phyloP scores from a whole-genome alignment of 2,888 invertebrate species.

The Onthophagus sagittarius region DNA sequence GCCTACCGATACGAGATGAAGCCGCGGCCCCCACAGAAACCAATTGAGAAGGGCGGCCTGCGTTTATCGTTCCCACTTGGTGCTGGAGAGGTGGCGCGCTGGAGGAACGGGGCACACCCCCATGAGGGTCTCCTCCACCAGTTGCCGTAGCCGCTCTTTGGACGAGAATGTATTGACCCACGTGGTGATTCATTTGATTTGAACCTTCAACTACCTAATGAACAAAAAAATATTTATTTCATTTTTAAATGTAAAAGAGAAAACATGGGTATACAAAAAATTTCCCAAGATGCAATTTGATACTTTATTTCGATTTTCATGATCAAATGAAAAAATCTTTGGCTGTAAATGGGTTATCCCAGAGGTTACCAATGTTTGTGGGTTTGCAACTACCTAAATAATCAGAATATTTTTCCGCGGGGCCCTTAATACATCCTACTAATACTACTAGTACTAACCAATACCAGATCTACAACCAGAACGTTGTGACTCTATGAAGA shows the following conservation, averaged over 20 bases:
- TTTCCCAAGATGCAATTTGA: too few relatives aligned
- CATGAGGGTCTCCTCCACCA: conserved; percentile 51
- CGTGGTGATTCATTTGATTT: conserved; percentile 54
- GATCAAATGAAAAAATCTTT: too few relatives aligned
- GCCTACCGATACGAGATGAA: conserved; percentile 49
- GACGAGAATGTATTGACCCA: conserved; percentile 78
- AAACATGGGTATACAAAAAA: too few relatives aligned
- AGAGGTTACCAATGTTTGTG: too few relatives aligned
- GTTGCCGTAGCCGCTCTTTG: conserved; percentile 56
- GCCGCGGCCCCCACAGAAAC: conserved; percentile 49
- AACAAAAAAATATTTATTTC: not conserved
- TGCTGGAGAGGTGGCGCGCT: conserved; percentile 72
- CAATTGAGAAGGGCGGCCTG: conserved; percentile 38
- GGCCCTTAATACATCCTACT: too few relatives aligned
- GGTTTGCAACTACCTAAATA: too few relatives aligned
- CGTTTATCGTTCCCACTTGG: conserved; percentile 39
- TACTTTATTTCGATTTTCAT: too few relatives aligned
- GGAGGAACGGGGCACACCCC: conserved; percentile 71
- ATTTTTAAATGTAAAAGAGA: conserved; percentile 13
- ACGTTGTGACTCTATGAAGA: too few relatives aligned
- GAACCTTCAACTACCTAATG: conserved; percentile 59
- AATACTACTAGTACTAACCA: too few relatives aligned
- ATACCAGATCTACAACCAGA: too few relatives aligned
- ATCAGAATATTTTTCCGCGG: too few relatives aligned
- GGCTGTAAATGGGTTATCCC: too few relatives aligned